Evolutionary conservation across 2,113 vertebrate genomes (phyloP).

Genomic region (Apteryx owenii): DNA sequence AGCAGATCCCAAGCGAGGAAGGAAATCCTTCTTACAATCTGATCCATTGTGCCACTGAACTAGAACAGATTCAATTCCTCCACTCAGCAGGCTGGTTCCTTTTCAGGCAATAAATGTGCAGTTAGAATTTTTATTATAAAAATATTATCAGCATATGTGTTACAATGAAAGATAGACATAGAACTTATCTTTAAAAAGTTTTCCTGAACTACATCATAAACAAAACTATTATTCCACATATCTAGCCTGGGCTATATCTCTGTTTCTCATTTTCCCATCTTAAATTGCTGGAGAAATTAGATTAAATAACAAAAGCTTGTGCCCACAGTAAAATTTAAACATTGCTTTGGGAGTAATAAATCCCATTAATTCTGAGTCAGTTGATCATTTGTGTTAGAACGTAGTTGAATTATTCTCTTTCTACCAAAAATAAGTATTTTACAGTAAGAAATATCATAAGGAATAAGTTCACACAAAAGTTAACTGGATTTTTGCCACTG

Average conservation of each 20-base stretch:
- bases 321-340: not conserved
- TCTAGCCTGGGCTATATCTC: not conserved
- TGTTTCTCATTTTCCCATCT: not conserved
- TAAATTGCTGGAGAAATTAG: not conserved
- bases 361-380: not conserved
- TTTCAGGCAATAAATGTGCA: not conserved
- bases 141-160: not conserved
- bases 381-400: not conserved
- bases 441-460: not conserved
- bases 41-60: slow-evolving; percentile 88
- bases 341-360: not conserved
- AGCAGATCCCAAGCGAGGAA: slow-evolving; percentile 89
- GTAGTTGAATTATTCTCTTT: not conserved
- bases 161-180: not conserved
- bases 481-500: not conserved
- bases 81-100: slow-evolving; percentile 92
- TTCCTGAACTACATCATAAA: not conserved
- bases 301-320: not conserved
- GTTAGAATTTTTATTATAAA: not conserved
- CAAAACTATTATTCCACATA: not conserved
- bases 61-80: slow-evolving; percentile 91
- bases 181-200: not conserved
- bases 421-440: not conserved
- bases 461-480: not conserved
- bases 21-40: slow-evolving; percentile 85